Base-by-base conservation (phyloP, 2,797 vertebrate species). In the Amazona ochrocephala region DNA sequence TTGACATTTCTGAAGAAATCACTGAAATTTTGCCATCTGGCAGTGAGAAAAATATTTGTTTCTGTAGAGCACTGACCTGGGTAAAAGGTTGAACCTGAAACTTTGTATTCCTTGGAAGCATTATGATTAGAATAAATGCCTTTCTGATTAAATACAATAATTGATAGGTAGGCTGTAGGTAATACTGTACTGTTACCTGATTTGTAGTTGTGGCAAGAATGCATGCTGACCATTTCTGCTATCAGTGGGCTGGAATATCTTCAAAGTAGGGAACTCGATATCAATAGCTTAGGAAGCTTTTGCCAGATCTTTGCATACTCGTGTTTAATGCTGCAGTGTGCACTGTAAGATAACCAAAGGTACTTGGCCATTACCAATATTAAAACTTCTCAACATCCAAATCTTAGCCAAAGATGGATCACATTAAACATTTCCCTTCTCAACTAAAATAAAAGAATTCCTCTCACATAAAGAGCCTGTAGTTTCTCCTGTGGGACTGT, bases 1-100 rank as follows among this genome's bases (percentile, higher is more conserved):
- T 88, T 81, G 89, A 72, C 64, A 94, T 78, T 72, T 34, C 61
- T 60, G n/a, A 67, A 58, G 53, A 94, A 93, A 89, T 39, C 24
- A 5, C 42, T 87, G 75, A 64, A 44, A 21, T 87, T 37, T 64
- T 12, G n/a, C 67, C 67, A 87, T 27, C 24, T 91, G 54, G 24
- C 47, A 64, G 20, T 26, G 34, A 39, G 26, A 37, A 54, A 80
- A 85, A 58, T 74, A 2, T 83, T 90, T 93, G 56, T 10, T 64
- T 87, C 41, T 51, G 41, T 17, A 71, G 50, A 67, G 37, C 65
- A 80, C 19, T 60, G 75, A 81, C 34, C 70, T 77, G 39, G 7
- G 26, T 22, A 74, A 85, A 81, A 27, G 4, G 10, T 3, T 56
- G 74, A 77, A 56, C 41, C 13, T 7, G 8, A 34, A 80, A 51